Evolutionary conservation across 2,888 invertebrate species (phyloP).

Genomic region (Eupithecia subumbrata): DNA sequence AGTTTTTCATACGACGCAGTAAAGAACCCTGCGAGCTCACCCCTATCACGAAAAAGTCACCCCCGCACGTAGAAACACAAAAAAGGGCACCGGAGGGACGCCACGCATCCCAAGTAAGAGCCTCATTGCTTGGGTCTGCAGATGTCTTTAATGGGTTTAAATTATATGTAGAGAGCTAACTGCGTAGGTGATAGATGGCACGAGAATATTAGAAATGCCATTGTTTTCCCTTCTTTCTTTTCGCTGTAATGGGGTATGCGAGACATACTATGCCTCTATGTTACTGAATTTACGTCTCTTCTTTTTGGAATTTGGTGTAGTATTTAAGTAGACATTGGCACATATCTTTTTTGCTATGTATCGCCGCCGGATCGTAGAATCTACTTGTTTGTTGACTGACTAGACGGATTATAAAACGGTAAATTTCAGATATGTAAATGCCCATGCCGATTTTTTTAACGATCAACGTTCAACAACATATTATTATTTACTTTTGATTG

Average conservation of each 20-base stretch:
- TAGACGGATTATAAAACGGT: neutral
- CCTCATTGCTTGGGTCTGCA: conserved; percentile 81
- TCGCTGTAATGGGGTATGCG: conserved; percentile 19
- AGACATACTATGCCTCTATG: neutral
- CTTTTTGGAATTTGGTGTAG: neutral
- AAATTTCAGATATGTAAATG: neutral
- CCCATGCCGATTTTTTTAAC: neutral
- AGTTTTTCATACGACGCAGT: conserved; percentile 79
- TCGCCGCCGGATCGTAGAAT: neutral
- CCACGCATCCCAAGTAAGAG: conserved; percentile 80
- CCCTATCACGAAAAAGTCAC: conserved; percentile 83
- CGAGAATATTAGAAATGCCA: conserved; percentile 46
- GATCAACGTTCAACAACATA: neutral
- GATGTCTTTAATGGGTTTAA: conserved; percentile 84
- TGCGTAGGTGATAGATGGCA: conserved; percentile 77
- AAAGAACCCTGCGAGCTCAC: conserved; percentile 79
- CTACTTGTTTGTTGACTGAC: neutral
- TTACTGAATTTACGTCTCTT: neutral
- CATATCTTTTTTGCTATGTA: neutral
- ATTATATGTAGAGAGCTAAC: conserved; percentile 82
- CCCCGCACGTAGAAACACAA: conserved; percentile 81
- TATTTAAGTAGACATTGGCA: neutral
- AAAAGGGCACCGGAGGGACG: conserved; percentile 81
- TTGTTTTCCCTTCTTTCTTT: conserved; percentile 32
- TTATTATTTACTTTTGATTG: no score